These are phyloP conservation scores for Caenorhabditis sulstoni DNA, from an alignment of 2,888 invertebrate species.

Conservation along the genomic window DNA sequence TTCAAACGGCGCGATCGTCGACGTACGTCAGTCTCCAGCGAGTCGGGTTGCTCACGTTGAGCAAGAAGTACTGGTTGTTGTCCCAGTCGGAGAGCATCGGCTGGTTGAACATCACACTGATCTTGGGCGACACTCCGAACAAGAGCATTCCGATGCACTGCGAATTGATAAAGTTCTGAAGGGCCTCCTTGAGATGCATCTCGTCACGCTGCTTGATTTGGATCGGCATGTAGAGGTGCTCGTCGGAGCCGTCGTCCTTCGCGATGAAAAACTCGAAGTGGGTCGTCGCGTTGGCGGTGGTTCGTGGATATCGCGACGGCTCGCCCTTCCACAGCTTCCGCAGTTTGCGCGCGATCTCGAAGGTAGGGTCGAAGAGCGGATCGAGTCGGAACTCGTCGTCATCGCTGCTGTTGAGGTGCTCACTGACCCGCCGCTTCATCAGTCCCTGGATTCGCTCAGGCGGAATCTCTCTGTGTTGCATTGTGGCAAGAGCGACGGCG, in stretches of 20 bases:
- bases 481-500: too few relatives aligned
- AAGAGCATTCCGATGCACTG: constrained; percentile 29
- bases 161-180: constrained; percentile 16
- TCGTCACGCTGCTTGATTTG: constrained; percentile 32
- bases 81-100: constrained; percentile 36
- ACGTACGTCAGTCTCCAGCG: constrained; percentile 38
- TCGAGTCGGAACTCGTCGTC: constrained; percentile 7
- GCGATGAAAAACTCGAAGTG: constrained; percentile 40
- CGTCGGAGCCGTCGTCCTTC: constrained; percentile 16
- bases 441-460: neutral
- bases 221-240: constrained; percentile 31
- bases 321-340: constrained; percentile 35
- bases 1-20: constrained; percentile 28
- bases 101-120: constrained; percentile 35
- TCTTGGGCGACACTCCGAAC: constrained; percentile 35
- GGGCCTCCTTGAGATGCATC: constrained; percentile 23
- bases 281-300: neutral
- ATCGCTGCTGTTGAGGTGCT: neutral
- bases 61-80: constrained; percentile 43
- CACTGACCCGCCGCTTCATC: neutral
- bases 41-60: constrained; percentile 33
- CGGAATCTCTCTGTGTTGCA: too few relatives aligned
- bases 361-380: constrained; percentile 39
- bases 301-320: constrained; percentile 25
- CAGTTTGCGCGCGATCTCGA: constrained; percentile 29